A percentile compares a stretch with the other conserved stretches of the same genome.
Evolutionary conservation across 35 echinoderm and acorn worm species (phyloP).

Genomic region (Hemicentrotus pulcherrimus): DNA sequence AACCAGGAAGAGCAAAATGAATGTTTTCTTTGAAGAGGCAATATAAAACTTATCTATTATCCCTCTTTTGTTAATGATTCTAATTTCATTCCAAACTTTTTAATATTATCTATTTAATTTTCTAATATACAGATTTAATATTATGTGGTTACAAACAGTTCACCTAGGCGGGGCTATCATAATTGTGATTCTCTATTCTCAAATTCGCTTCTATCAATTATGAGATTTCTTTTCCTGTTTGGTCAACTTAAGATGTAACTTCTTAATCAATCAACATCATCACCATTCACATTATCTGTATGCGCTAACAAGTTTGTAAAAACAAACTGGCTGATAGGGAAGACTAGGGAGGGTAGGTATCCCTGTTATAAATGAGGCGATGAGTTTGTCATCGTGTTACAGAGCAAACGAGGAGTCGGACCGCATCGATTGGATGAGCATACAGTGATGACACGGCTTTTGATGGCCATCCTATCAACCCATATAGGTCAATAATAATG

Average conservation of each 20-base stretch:
- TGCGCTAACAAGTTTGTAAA: background rate
- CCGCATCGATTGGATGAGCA: slow-evolving; percentile 16
- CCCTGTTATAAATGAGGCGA: slow-evolving; percentile 4
- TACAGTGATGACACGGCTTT: slow-evolving; percentile 22
- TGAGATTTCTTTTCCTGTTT: background rate
- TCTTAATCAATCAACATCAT: too few species aligned
- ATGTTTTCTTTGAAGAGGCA: too few species aligned
- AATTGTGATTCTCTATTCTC: background rate
- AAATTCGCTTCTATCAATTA: background rate
- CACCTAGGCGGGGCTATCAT: too few species aligned
- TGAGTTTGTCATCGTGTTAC: slow-evolving; percentile 43
- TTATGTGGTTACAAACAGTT: too few species aligned
- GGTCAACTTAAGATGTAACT: too few species aligned
- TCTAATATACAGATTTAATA: too few species aligned
- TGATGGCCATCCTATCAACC: background rate
- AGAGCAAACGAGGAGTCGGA: slow-evolving; percentile 17
- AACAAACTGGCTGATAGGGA: background rate
- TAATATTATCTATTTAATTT: too few species aligned
- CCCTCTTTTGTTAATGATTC: too few species aligned
- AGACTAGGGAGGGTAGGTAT: background rate
- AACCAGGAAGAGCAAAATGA: too few species aligned
- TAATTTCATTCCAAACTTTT: too few species aligned
- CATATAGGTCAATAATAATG: slow-evolving; percentile 5
- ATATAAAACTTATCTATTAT: too few species aligned
- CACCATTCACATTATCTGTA: too few species aligned